Base-by-base conservation (phyloP, 2,888 invertebrate genomes). In the Lasioglossum morio region DNA sequence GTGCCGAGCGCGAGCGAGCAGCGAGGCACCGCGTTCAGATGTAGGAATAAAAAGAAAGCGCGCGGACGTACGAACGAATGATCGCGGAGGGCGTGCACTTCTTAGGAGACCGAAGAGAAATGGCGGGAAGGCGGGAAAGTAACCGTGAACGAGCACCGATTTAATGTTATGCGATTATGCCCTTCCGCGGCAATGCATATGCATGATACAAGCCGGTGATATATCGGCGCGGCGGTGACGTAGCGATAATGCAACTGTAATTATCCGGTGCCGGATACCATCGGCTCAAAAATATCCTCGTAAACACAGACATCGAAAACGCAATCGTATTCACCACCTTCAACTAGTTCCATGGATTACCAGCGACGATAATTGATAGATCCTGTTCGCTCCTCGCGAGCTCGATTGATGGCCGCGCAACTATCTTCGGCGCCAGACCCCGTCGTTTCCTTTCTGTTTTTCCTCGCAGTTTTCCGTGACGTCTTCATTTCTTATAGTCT, bases 191-290 rank as follows among this genome's bases (percentile, higher is more conserved):
- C 88, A 88, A 92, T 93, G 92, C 93, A 94, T 93, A 92, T 92
- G 89, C 88, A 92, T 93, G 92, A 89, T 87, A 90, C 79, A 63
- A 82, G 46, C 82, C 37, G 16, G 82, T 93, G 94, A 94, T 93
- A 91, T 93, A 94, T 94, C 90, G 91, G 92, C 86, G 90, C 90
- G 91, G 92, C 86, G 90, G 89, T 93, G 94, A 94, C 94, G 93
- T 85, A 92, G 92, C 93, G 93, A 94, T 94, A 94, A 94, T 92
- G 92, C 92, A 87, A 89, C 93, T 92, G 88, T 93, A 94, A 94
- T 94, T 94, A 93, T 93, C 91, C 86, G 79, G 82, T 72, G 53
- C 40, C 30, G 40, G 72, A 79, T 70, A 75, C 48, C n/a, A 37
- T 74, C 77, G 77, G 77, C 60, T 73, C 77, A 63, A 76, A 79